Base-by-base conservation (phyloP, 2,888 invertebrate genomes). In the Dynastes maya region DNA sequence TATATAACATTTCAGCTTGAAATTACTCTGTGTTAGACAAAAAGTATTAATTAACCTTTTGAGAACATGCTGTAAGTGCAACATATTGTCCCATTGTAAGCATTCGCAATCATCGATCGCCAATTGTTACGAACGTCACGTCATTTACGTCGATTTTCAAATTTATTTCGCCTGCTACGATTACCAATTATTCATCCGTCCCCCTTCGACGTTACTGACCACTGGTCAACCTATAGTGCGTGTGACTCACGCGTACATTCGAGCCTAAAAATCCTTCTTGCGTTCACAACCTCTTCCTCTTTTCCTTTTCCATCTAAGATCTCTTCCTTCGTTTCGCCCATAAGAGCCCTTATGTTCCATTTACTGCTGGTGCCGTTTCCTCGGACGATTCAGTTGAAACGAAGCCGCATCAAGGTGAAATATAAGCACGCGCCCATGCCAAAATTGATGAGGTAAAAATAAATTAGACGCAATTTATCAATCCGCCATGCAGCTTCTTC, bases 371-470 rank as follows among this genome's bases (percentile, higher is more conserved):
- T 16, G 1, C 2, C 55, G 55, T n/a, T 55, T 55, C 55, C 55
- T 55, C 55, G 16, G n/a, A 55, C 55, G 55, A 55, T 45, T 45
- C 45, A 45, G 8, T 55, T 16, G 55, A 55, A n/a, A 55, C 55
- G 55, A 55, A 55, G n/a, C 16, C 45, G 8, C 11, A 32, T 9
- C 6, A 40, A 37, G 68, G 68, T 49, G 68, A 68, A 37, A 68
- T 64, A 64, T 68, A 40, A 11, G 68, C 49, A 68, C 68, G 68
- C 40, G 68, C 11, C 45, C 68, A 68, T 68, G 40, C 68, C 22
- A 40, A 37, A 40, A 68, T 68, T 49, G 68, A 40, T 68, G 78
- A 79, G 77, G 55, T 55, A 16, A 55, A 55, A 55, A 55, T 55
- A 55, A 55, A 55, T 55, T 55, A 55, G 55, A 55, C 8, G 55